Evolutionary conservation across 1,140 invertebrate genomes (phyloP).

Genomic region (Pentalonia nigronervosa): DNA sequence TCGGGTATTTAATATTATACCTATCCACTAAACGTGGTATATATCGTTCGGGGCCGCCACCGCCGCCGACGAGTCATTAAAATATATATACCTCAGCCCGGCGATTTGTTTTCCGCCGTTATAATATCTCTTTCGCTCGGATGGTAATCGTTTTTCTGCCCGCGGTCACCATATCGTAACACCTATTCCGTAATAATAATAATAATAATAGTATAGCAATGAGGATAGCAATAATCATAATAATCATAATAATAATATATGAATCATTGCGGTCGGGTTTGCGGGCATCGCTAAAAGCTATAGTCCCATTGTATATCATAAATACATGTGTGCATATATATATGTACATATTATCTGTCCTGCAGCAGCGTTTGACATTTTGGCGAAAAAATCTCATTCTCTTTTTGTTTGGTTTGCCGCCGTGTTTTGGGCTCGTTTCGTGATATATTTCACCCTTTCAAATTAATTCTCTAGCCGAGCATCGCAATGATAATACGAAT

Average conservation of each 20-base stretch:
- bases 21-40: not conserved
- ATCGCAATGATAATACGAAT: not conserved
- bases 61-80: not conserved
- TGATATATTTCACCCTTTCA: not conserved
- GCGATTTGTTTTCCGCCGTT: conserved; percentile 43
- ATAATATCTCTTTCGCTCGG: conserved; percentile 53
- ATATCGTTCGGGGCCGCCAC: not conserved
- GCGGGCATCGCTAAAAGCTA: not conserved
- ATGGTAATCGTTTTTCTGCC: conserved; percentile 31
- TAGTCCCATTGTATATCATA: not conserved
- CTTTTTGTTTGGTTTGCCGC: not conserved
- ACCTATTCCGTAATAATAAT: conserved; percentile 3
- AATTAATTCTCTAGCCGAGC: not conserved
- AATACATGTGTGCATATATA: not conserved
- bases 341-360: not conserved
- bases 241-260: not conserved
- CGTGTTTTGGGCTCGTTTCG: not conserved
- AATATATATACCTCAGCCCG: not conserved
- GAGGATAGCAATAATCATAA: not conserved
- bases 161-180: not conserved
- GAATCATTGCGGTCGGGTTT: not conserved
- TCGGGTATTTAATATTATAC: not conserved
- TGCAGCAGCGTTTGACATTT: not conserved
- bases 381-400: not conserved
- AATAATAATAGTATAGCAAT: not conserved